Evolutionary conservation across 2,888 invertebrate genomes (phyloP).

Genomic region (Allolobophora icterica): DNA sequence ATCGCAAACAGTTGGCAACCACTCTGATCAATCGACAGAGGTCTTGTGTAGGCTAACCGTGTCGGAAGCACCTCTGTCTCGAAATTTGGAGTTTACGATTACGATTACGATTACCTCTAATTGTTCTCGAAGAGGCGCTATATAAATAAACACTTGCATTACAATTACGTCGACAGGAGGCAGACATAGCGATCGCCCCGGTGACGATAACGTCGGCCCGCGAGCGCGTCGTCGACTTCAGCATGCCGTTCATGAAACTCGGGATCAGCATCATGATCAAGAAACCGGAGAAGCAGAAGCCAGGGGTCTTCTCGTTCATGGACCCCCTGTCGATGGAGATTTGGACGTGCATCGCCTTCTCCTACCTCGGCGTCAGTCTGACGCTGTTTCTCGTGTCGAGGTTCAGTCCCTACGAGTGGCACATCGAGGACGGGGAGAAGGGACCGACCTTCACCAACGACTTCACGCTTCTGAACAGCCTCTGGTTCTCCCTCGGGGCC

Average conservation of each 20-base stretch:
- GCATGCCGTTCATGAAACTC: conserved; percentile 94
- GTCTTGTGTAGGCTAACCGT: no score
- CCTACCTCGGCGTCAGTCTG: conserved; percentile 93
- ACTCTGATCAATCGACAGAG: no score
- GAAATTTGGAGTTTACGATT: no score
- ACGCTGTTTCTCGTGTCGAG: conserved; percentile 94
- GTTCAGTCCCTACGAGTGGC: conserved; percentile 97
- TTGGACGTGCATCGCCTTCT: conserved; percentile 85
- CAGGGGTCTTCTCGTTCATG: conserved; percentile 96
- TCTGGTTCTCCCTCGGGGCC: conserved; percentile 89
- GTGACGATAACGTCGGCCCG: conserved; percentile 91
- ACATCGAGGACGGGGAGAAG: conserved; percentile 63
- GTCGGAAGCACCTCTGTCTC: no score
- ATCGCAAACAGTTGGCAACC: no score
- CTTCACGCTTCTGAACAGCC: conserved; percentile 83
- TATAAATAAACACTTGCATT: no score
- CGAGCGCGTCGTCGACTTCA: conserved; percentile 93
- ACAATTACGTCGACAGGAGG: conserved; percentile 70
- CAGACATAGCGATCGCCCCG: conserved; percentile 92
- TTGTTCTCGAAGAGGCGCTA: no score
- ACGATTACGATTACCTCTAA: no score
- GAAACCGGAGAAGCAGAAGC: conserved; percentile 89
- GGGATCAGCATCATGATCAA: conserved; percentile 95
- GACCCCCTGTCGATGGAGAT: conserved; percentile 95
- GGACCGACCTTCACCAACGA: conserved; percentile 52